Conservation (phyloP, 2,113 vertebrate species). For the Dasyprocta punctata region DNA sequence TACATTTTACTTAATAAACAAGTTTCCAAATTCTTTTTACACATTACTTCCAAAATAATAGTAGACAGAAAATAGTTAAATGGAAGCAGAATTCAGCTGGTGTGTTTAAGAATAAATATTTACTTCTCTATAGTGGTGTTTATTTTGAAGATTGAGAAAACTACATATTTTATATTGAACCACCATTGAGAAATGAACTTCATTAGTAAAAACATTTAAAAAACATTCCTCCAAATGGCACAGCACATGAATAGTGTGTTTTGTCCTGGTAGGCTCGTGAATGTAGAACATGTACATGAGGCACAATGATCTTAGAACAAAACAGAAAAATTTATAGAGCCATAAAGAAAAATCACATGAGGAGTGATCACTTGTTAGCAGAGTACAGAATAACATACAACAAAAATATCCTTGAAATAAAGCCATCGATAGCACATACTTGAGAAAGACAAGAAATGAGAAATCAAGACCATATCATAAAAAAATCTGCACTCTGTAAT, state of each 20-base stretch:
- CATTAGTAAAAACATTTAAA: not conserved
- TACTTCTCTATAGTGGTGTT: not conserved
- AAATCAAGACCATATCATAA: not conserved
- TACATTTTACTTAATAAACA: slow-evolving; percentile 1
- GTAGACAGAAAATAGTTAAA: slow-evolving; percentile 29
- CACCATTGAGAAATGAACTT: not conserved
- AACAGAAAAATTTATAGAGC: not conserved
- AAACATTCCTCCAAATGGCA: not conserved
- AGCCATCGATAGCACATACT: not conserved
- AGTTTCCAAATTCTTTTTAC: not conserved
- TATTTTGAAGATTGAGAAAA: not conserved
- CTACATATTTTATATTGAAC: slow-evolving; percentile 35
- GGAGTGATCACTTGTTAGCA: not conserved
- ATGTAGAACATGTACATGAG: not conserved
- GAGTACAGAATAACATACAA: not conserved
- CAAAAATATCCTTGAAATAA: not conserved
- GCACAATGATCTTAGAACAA: not conserved
- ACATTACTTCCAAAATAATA: not conserved
- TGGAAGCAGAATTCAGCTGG: not conserved
- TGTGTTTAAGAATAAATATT: not conserved
- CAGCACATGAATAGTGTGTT: not conserved
- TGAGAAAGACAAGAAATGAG: not conserved
- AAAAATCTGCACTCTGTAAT: not conserved
- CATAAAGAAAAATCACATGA: not conserved
- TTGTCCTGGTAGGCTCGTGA: not conserved